phyloP scores from a whole-genome alignment of 2,797 vertebrate species.

The Ctenochaetus hawaiiensis region DNA sequence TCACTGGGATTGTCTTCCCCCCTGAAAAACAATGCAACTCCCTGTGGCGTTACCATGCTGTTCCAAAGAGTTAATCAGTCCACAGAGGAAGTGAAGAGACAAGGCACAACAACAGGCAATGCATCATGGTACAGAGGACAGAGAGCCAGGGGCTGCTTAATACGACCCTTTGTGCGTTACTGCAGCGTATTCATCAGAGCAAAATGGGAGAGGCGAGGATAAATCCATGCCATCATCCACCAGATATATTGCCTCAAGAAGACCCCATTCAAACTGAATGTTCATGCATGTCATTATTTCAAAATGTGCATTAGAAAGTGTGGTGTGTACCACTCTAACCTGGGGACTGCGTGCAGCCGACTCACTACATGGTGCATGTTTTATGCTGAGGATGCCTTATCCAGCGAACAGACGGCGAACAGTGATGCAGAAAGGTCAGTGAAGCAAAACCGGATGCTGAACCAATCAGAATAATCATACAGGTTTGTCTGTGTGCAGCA shows the following conservation, averaged over 20 bases:
- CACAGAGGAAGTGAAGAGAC: slow-evolving; percentile 57
- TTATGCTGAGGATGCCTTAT: slow-evolving; percentile 44
- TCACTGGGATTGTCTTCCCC: slow-evolving; percentile 40
- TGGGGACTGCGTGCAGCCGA: slow-evolving; percentile 14
- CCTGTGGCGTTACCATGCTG: slow-evolving; percentile 59
- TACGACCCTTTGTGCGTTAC: slow-evolving; percentile 65
- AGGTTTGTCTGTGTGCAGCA: slow-evolving; percentile 46
- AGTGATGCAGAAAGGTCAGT: slow-evolving; percentile 60
- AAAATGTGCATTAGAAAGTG: slow-evolving; percentile 49
- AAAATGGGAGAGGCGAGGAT: slow-evolving; percentile 48
- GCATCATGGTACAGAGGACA: slow-evolving; percentile 59
- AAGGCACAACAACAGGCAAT: slow-evolving; percentile 64
- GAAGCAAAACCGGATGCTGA: slow-evolving; percentile 67
- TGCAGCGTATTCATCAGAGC: slow-evolving; percentile 67
- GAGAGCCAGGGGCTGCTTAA: slow-evolving; percentile 59
- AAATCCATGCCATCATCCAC: slow-evolving; percentile 70
- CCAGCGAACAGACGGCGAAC: slow-evolving; percentile 27
- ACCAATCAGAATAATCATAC: slow-evolving; percentile 74
- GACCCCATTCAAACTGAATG: slow-evolving; percentile 56
- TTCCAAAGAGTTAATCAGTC: slow-evolving; percentile 64
- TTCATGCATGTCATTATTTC: slow-evolving; percentile 60
- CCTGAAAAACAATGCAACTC: slow-evolving; percentile 62
- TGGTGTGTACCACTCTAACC: slow-evolving; percentile 5
- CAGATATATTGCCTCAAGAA: slow-evolving; percentile 62
- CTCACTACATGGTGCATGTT: slow-evolving; percentile 42